These are phyloP conservation scores for Cariama cristata DNA, from an alignment of 2,113 vertebrate genomes.

Conservation along the genomic window DNA sequence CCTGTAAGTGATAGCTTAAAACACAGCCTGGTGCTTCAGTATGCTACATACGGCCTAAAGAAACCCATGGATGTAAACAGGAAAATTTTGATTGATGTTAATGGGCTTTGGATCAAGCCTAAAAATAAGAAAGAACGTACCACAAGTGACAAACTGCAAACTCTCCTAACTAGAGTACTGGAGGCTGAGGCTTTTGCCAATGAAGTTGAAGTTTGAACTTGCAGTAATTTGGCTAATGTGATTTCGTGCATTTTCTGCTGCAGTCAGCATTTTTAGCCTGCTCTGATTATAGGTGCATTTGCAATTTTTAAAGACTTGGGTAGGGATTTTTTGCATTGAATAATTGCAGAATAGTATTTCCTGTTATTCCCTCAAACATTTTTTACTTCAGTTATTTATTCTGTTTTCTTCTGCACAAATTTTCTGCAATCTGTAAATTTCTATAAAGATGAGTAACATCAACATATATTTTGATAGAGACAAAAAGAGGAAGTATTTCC, in stretches of 20 bases:
- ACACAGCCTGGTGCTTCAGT: not conserved
- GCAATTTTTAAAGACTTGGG: not conserved
- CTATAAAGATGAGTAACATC: not conserved
- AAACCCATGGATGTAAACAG: not conserved
- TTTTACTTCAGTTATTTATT: not conserved
- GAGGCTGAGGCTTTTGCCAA: not conserved
- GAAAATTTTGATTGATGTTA: conserved; percentile 34
- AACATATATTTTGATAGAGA: not conserved
- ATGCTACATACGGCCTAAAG: not conserved
- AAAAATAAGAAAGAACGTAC: not conserved
- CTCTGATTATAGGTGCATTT: not conserved
- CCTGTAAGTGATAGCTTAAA: not conserved
- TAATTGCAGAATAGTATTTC: not conserved
- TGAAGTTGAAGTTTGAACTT: not conserved
- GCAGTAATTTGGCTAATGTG: not conserved
- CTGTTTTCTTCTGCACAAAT: not conserved
- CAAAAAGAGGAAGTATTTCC: not conserved
- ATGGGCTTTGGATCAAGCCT: not conserved
- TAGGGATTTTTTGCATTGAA: not conserved
- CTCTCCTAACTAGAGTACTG: not conserved
- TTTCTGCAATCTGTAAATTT: not conserved
- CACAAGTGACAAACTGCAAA: conserved; percentile 21
- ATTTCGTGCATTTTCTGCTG: not conserved
- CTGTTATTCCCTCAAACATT: not conserved
- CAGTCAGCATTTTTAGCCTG: not conserved